Percentiles rank a stretch among this genome's conserved stretches.
Conservation (phyloP, 2,888 invertebrate species). For the Alentia gelatinosa region DNA sequence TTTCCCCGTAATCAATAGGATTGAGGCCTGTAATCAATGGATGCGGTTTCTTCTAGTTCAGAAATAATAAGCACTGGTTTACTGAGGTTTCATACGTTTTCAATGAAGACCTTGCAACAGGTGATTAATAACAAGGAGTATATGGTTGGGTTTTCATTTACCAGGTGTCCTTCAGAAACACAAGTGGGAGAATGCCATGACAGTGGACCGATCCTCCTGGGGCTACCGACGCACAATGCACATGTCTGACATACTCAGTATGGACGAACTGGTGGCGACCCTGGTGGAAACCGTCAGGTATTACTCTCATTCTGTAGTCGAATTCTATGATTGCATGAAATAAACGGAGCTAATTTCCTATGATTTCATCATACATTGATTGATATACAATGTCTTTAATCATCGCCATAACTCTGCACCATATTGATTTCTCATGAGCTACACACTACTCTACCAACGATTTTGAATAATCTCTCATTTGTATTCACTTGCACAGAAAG, state of each 20-base stretch:
- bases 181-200: conserved; percentile 98
- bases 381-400: too few relatives aligned
- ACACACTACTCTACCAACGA: too few relatives aligned
- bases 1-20: neutral
- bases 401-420: too few relatives aligned
- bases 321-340: too few relatives aligned
- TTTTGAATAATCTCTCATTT: too few relatives aligned
- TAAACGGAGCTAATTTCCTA: too few relatives aligned
- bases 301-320: too few relatives aligned
- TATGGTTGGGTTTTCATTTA: neutral
- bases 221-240: conserved; percentile 84
- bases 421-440: too few relatives aligned
- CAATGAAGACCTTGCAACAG: neutral
- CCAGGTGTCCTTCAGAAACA: conserved; percentile 83
- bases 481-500: too few relatives aligned
- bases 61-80: neutral
- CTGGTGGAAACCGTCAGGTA: conserved; percentile 67
- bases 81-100: neutral
- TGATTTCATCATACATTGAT: too few relatives aligned
- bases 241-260: conserved; percentile 86
- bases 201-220: conserved; percentile 89
- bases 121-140: neutral
- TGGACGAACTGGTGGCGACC: conserved; percentile 60
- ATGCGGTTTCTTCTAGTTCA: neutral
- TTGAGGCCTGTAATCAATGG: neutral